phyloP scores from a whole-genome alignment of 2,113 vertebrate genomes.

The Lonchura striata region DNA sequence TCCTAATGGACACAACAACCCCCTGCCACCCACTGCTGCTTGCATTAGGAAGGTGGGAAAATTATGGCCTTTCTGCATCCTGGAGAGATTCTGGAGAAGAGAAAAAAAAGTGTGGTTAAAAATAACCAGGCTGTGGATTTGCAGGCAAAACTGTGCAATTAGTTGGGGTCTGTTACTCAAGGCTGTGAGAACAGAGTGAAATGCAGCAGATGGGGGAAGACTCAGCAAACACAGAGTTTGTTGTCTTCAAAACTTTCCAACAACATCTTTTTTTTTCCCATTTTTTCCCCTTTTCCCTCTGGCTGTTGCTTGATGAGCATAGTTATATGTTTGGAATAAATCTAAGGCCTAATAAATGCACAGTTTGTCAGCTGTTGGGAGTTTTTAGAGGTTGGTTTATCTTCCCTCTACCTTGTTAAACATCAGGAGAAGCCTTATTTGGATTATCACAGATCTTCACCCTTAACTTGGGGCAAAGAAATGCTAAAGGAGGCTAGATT shows the following conservation, averaged over 20 bases:
- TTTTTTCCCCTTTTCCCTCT: background rate
- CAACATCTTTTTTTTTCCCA: background rate
- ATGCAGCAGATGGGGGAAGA: background rate
- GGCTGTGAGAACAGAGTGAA: background rate
- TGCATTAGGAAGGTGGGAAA: background rate
- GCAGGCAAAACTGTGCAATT: background rate
- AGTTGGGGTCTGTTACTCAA: background rate
- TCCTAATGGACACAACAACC: background rate
- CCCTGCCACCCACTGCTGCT: background rate
- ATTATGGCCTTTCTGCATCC: background rate
- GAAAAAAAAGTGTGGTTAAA: background rate
- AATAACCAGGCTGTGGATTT: background rate
- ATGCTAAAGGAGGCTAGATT: rapidly evolving
- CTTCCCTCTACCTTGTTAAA: background rate
- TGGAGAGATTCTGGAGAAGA: background rate
- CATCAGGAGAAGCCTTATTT: background rate
- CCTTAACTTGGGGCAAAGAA: background rate
- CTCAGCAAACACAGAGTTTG: background rate
- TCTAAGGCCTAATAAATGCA: background rate
- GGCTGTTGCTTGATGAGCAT: background rate
- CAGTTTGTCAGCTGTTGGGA: background rate
- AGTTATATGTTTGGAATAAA: background rate
- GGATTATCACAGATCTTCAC: background rate
- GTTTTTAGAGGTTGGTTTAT: background rate
- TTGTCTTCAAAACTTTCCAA: background rate